Percentiles rank a stretch among this genome's conserved stretches.
These are phyloP conservation scores for Drosophila neonasuta DNA, from an alignment of 2,888 invertebrate genomes.

Conservation along the genomic window DNA sequence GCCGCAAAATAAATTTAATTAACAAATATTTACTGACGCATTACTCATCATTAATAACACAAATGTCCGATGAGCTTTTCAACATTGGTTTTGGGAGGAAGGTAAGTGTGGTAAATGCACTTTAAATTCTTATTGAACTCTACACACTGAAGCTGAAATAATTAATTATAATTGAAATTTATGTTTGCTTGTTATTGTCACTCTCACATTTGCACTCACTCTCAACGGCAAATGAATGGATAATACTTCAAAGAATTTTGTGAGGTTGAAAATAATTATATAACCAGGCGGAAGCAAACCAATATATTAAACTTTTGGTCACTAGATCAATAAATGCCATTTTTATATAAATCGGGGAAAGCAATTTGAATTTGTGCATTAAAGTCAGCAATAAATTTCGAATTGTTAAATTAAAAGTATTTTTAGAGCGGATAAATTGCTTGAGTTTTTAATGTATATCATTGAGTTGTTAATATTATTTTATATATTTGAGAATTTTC, in stretches of 20 bases:
- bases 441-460: too few relatives aligned
- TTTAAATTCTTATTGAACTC: conserved; percentile 15
- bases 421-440: too few relatives aligned
- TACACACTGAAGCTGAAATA: conserved; percentile 30
- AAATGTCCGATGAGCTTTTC: background rate
- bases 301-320: too few relatives aligned
- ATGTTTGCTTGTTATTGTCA: conserved; percentile 5
- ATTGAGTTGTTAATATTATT: too few relatives aligned
- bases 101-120: conserved; percentile 2
- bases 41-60: conserved; percentile 60
- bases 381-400: too few relatives aligned
- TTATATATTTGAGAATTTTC: too few relatives aligned
- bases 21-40: conserved; percentile 62
- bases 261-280: conserved; percentile 9
- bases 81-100: background rate
- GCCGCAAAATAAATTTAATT: conserved; percentile 55
- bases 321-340: too few relatives aligned
- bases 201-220: background rate
- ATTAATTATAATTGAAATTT: conserved; percentile 64
- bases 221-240: conserved; percentile 35
- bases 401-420: too few relatives aligned
- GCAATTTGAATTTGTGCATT: too few relatives aligned
- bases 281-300: conserved; percentile 5
- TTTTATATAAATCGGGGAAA: too few relatives aligned
- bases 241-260: conserved; percentile 29